Evolutionary conservation across 2,113 vertebrate species (phyloP).

Genomic region (Pteronura brasiliensis): DNA sequence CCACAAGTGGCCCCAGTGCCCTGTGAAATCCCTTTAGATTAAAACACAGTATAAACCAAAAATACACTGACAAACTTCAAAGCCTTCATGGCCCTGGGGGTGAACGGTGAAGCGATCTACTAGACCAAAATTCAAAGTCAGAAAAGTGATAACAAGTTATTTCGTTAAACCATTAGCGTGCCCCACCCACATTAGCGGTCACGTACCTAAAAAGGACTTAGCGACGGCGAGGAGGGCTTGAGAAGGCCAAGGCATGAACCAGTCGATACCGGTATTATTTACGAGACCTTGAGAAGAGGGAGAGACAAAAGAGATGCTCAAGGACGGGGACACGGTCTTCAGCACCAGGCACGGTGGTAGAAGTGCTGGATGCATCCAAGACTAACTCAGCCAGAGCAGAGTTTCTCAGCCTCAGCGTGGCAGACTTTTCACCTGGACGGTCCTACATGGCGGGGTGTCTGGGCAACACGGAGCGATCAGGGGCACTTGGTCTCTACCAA

Average conservation of each 20-base stretch:
- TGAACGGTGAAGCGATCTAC: background rate
- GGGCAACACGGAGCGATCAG: accelerated
- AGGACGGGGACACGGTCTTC: accelerated
- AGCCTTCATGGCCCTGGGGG: accelerated
- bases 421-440: accelerated
- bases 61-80: background rate
- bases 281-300: constrained; percentile 89
- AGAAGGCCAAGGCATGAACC: constrained; percentile 95
- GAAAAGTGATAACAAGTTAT: accelerated
- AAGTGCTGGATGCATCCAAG: accelerated
- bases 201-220: constrained; percentile 91
- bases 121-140: background rate
- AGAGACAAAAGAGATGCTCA: background rate
- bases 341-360: accelerated
- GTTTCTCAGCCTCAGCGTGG: accelerated
- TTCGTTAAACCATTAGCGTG: accelerated
- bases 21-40: background rate
- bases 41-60: background rate
- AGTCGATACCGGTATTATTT: constrained; percentile 97
- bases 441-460: accelerated
- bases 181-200: accelerated
- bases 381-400: accelerated
- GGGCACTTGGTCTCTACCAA: background rate
- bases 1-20: background rate
- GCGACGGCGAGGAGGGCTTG: constrained; percentile 94